Base-by-base conservation (phyloP, 2,888 invertebrate genomes). In the Beris chalybata region DNA sequence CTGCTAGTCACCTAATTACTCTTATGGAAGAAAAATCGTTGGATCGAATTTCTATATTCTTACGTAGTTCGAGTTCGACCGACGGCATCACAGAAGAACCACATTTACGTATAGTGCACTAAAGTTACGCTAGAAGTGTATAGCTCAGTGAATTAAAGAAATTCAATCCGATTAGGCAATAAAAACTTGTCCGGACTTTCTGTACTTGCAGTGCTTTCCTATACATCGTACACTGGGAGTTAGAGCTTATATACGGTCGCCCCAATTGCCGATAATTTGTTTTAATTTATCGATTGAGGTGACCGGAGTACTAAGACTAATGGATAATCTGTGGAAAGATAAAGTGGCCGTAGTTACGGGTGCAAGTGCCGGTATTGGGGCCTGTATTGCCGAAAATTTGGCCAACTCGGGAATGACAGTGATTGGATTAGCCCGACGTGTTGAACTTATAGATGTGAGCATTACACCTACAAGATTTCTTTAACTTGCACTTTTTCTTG, bases 351-450 rank as follows among this genome's bases (percentile, higher is more conserved):
- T 81, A 50, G 77, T 83, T 44, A 82, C 83, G 0, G 83, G 83
- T 31, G 82, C 82, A 38, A 82, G 82, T 69, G 75, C 76, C 12
- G 83, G 83, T 22, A 82, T 83, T 38, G 83, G 83, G 29, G 82
- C 82, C 0, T 75, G 75, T 66, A 77, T 80, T 12, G 77, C 81
- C 5, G 66, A 78, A 29, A 72, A 74, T 15, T 70, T 83, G 61
- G 82, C 82, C 22, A 78, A 80, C 71, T 74, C 77, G 9, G 85
- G 84, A 9, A 75, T 85, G 77, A 77, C 77, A 55, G 85, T 85
- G 0, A 78, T 85, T 4, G 85, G 85, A 3, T 77, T 85, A 66
- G 84, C 84, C 4, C 76, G 85, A 64, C 81, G 83, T 43, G 74
- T 76, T 1, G 79, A 83, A 54, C 76, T 79, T 64, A 80, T 86